phyloP scores from a whole-genome alignment of 2,888 invertebrate genomes.

The Meandrusa payeni region DNA sequence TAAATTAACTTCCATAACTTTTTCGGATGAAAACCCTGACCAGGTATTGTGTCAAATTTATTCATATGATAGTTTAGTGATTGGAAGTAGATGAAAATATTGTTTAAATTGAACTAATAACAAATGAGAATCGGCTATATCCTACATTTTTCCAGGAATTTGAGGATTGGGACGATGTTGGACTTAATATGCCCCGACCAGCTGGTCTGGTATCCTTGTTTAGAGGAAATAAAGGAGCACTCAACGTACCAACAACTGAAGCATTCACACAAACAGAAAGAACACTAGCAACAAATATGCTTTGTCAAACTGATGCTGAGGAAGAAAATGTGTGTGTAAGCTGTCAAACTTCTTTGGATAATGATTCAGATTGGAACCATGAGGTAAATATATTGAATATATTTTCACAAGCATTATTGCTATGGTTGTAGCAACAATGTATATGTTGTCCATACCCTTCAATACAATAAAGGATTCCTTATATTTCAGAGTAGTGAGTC shows the following conservation, averaged over 20 bases:
- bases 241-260: slow-evolving; percentile 60
- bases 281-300: slow-evolving; percentile 40
- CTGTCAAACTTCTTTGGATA: slow-evolving; percentile 60
- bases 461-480: too few relatives aligned
- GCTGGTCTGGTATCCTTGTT: slow-evolving; percentile 86
- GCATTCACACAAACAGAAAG: slow-evolving; percentile 71
- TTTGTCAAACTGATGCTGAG: slow-evolving; percentile 73
- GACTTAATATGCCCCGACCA: slow-evolving; percentile 91
- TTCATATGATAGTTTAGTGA: too few relatives aligned
- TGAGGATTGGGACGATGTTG: slow-evolving; percentile 96
- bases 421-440: too few relatives aligned
- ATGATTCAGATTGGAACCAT: slow-evolving; percentile 67
- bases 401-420: too few relatives aligned
- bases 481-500: too few relatives aligned
- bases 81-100: too few relatives aligned
- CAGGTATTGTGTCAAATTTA: too few relatives aligned
- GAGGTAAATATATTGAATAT: slow-evolving; percentile 57
- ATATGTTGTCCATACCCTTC: too few relatives aligned
- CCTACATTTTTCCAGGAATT: slow-evolving; percentile 85
- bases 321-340: slow-evolving; percentile 66
- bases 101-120: too few relatives aligned
- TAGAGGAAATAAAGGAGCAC: slow-evolving; percentile 72
- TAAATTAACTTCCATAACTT: slow-evolving; percentile 93
- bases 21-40: slow-evolving; percentile 94
- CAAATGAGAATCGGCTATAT: too few relatives aligned